These are phyloP conservation scores for Cyanocitta stelleri DNA, from an alignment of 2,113 vertebrate species.

Conservation along the genomic window DNA sequence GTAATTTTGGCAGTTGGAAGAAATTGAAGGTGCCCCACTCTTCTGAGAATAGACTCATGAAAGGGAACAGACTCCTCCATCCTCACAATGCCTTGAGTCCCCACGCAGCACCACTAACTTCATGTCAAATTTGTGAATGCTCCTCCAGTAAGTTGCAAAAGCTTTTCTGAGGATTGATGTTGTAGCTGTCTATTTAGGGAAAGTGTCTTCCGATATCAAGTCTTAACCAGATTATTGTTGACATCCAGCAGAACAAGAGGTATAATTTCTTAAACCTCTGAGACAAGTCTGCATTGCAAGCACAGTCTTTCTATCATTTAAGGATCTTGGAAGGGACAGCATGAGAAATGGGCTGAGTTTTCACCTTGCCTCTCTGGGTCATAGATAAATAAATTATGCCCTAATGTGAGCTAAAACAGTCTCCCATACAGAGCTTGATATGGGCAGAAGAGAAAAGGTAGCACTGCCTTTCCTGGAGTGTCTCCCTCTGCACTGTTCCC, in stretches of 20 bases:
- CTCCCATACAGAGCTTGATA: background rate
- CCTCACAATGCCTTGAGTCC: background rate
- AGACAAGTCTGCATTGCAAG: background rate
- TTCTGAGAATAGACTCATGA: background rate
- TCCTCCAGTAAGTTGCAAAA: background rate
- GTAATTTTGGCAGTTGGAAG: background rate
- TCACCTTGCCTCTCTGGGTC: background rate
- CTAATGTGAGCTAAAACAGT: background rate
- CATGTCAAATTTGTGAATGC: background rate
- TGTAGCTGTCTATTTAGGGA: background rate
- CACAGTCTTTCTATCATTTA: background rate
- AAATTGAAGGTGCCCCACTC: background rate
- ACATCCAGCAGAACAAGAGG: background rate
- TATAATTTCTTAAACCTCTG: background rate
- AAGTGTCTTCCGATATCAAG: background rate
- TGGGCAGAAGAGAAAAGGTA: background rate
- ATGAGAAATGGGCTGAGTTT: conserved; percentile 10
- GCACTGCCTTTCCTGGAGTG: background rate
- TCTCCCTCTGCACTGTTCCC: background rate
- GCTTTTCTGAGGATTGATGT: background rate
- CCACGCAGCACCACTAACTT: background rate
- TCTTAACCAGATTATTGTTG: background rate
- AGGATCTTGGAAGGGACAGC: background rate
- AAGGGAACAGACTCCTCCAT: background rate
- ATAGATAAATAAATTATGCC: background rate